Percentiles rank a stretch among this genome's conserved stretches.
phyloP scores from a whole-genome alignment of 2,888 invertebrate genomes.

The Parnassius glacialis region DNA sequence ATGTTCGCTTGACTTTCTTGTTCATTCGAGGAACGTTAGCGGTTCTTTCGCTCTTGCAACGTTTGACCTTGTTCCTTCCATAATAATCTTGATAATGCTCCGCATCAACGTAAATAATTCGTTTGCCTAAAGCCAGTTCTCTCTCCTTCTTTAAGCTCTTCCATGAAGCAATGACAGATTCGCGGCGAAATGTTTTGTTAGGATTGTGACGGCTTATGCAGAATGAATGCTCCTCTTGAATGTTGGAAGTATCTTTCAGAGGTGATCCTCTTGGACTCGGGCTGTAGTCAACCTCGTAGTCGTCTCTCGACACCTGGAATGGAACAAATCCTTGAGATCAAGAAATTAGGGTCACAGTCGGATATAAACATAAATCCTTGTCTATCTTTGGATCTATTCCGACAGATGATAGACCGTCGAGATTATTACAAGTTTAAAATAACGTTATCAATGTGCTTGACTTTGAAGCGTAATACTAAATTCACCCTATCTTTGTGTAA shows the following conservation, averaged over 20 bases:
- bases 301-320: conserved; percentile 74
- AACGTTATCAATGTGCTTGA: conserved; percentile 54
- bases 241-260: conserved; percentile 71
- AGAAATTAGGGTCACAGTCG: conserved; percentile 12
- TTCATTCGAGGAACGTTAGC: conserved; percentile 53
- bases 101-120: conserved; percentile 68
- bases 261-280: conserved; percentile 71
- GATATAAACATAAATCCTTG: conserved; percentile 23
- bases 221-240: conserved; percentile 65
- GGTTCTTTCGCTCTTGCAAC: conserved; percentile 72
- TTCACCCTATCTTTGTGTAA: conserved; percentile 48
- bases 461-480: conserved; percentile 37
- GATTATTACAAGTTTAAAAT: conserved; percentile 56
- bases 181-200: conserved; percentile 73
- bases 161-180: conserved; percentile 77
- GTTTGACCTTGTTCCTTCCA: conserved; percentile 70
- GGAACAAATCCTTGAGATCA: conserved; percentile 40
- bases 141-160: conserved; percentile 74
- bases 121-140: conserved; percentile 71
- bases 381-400: conserved; percentile 31
- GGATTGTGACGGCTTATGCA: conserved; percentile 76
- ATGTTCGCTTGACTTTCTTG: conserved; percentile 72
- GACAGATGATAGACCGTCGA: conserved; percentile 42
- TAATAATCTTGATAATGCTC: conserved; percentile 70
- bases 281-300: conserved; percentile 70